Conservation (phyloP, 1,140 invertebrate genomes). For the Mizuhopecten yessoensis region DNA sequence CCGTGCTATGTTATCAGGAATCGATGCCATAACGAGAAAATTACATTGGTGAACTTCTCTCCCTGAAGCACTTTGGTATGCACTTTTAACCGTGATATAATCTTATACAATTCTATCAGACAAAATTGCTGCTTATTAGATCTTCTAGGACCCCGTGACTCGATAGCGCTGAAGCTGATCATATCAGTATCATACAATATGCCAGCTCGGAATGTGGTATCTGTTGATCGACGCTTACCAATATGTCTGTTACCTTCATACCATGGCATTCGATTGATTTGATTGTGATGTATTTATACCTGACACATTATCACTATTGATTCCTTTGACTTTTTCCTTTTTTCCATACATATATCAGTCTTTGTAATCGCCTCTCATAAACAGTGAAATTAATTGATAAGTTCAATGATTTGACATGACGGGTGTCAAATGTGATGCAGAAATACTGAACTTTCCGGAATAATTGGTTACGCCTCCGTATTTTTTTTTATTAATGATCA, state of each 20-base stretch:
- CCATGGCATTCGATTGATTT: background rate
- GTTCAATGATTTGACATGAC: too few relatives aligned
- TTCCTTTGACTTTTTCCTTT: too few relatives aligned
- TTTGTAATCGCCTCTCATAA: too few relatives aligned
- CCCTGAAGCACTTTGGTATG: constrained; percentile 7
- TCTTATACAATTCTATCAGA: constrained; percentile 35
- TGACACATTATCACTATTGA: background rate
- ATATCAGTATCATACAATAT: background rate
- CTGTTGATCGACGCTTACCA: background rate
- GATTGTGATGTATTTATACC: background rate
- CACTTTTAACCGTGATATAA: constrained; percentile 32
- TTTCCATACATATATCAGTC: too few relatives aligned
- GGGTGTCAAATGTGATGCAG: too few relatives aligned
- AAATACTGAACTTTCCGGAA: too few relatives aligned
- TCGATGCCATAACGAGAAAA: constrained; percentile 33
- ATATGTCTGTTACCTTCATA: too few relatives aligned
- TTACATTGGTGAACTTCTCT: constrained; percentile 14
- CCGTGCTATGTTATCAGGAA: background rate
- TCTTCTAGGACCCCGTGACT: background rate
- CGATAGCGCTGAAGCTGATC: background rate
- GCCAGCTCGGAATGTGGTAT: background rate
- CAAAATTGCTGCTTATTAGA: constrained; percentile 39
- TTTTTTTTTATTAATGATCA: too few relatives aligned
- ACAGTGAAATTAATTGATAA: too few relatives aligned
- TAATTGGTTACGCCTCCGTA: too few relatives aligned